Evolutionary conservation across 2,888 invertebrate genomes (phyloP).

Genomic region (Erebia epiphron): DNA sequence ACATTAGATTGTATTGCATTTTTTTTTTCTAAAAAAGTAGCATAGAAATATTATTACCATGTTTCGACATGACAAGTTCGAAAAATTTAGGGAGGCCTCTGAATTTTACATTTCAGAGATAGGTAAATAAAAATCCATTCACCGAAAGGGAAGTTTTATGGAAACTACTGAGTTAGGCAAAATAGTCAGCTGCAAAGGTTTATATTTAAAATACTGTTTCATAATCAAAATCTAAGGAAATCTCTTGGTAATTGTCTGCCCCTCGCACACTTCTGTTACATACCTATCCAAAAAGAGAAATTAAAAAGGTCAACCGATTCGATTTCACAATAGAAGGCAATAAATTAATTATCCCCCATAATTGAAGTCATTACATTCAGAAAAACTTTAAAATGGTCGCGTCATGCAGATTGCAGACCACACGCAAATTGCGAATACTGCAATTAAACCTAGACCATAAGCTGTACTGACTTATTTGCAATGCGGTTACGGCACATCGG

Average conservation of each 20-base stretch:
- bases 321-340: neutral
- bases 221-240: too few relatives aligned
- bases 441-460: conserved; percentile 57
- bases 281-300: neutral
- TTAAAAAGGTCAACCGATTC: neutral
- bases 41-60: too few relatives aligned
- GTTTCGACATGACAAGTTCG: too few relatives aligned
- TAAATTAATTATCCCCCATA: conserved; percentile 16
- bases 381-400: conserved; percentile 27
- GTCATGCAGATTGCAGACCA: conserved; percentile 33
- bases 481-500: conserved; percentile 39
- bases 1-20: too few relatives aligned
- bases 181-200: neutral
- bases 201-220: too few relatives aligned
- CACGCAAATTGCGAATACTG: conserved; percentile 29
- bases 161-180: neutral
- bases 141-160: neutral
- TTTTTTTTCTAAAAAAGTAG: too few relatives aligned
- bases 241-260: too few relatives aligned
- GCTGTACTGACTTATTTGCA: conserved; percentile 50
- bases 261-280: too few relatives aligned
- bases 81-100: too few relatives aligned
- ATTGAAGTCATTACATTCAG: conserved; percentile 24
- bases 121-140: too few relatives aligned
- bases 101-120: too few relatives aligned